Evolutionary conservation across 2,888 invertebrate genomes (phyloP), one percentile per base, ranked within the genome.

Genomic region (Clunio marinus): DNA sequence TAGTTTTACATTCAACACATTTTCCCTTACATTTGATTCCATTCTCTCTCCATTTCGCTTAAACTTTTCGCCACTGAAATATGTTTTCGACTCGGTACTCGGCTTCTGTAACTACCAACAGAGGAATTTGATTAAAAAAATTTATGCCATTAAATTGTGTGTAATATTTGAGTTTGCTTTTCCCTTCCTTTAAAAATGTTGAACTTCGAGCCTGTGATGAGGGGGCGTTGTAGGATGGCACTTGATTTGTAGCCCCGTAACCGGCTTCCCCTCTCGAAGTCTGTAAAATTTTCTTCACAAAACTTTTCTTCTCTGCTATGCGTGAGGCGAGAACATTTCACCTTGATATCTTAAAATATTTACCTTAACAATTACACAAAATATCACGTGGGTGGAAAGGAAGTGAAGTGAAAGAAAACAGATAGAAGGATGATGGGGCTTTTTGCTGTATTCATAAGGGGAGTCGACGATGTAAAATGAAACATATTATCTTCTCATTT

Each of bases 81-180:
- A 60, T 25, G 22, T 35, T 41, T 32, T 37, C 60, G 51, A 22
- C 51, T 51, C 22, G 51, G 41, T 51, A 17, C 51, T 51, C 51
- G 51, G 17, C 20, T 22, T n/a, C 63, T 27, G 28, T 63, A 63
- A 63, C 63, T 63, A 63, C 63, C 63, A 25, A 63, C 63, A 63
- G 37, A 63, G 63, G 63, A 63, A 63, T 63, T 63, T 63, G 63
- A 63, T 63, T 63, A 63, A 63, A 63, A 62, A 63, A 63, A 63
- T 63, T 63, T 63, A 63, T 63, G 63, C 63, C 28, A 63, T 63
- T 63, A 63, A 63, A 63, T 63, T 63, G 63, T 63, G 63, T 63
- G 63, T 63, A 63, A 60, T 60, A 32, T 60, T 63, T 17, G 46
- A 63, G 63, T 37, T 63, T 63, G 46, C 37, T 63, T 63, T 63